phyloP scores from a whole-genome alignment of 2,797 vertebrate species.

The Mustela erminea region DNA sequence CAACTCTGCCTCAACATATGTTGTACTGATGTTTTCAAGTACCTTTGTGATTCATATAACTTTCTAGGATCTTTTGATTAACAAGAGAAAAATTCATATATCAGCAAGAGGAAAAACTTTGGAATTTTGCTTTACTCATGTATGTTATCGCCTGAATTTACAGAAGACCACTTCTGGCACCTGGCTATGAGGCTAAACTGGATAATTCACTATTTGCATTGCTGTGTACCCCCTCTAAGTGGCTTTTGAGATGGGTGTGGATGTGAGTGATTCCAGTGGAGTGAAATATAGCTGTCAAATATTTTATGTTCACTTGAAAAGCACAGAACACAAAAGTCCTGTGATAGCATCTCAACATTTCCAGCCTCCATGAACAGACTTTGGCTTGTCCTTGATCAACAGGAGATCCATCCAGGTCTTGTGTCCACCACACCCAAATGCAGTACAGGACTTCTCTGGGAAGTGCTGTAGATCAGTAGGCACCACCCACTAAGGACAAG shows the following conservation, averaged over 20 bases:
- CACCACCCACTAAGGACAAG: conserved; percentile 17
- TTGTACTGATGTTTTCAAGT: conserved; percentile 55
- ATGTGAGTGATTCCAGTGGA: neutral
- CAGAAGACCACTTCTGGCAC: neutral
- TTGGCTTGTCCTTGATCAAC: neutral
- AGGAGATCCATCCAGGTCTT: neutral
- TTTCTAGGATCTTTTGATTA: conserved; percentile 68
- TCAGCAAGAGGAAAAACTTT: neutral
- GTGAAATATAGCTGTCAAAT: conserved; percentile 57
- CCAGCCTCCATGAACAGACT: neutral
- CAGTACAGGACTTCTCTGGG: neutral
- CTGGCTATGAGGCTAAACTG: neutral
- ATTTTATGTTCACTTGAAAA: conserved; percentile 62
- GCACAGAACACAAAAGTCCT: neutral
- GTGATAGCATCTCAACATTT: conserved; percentile 46
- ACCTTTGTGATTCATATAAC: conserved; percentile 45
- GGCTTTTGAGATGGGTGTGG: neutral
- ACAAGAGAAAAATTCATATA: conserved; percentile 22
- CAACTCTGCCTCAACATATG: conserved; percentile 38
- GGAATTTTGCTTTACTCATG: conserved; percentile 29
- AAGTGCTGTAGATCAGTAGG: conserved; percentile 14
- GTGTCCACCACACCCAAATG: neutral
- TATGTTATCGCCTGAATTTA: conserved; percentile 34
- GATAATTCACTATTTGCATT: conserved; percentile 20
- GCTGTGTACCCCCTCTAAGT: neutral